Percentiles rank a stretch among this genome's conserved stretches.
These are phyloP conservation scores for Akabosia matsudoensis DNA, from an alignment of 1,140 invertebrate genomes.

Conservation along the genomic window DNA sequence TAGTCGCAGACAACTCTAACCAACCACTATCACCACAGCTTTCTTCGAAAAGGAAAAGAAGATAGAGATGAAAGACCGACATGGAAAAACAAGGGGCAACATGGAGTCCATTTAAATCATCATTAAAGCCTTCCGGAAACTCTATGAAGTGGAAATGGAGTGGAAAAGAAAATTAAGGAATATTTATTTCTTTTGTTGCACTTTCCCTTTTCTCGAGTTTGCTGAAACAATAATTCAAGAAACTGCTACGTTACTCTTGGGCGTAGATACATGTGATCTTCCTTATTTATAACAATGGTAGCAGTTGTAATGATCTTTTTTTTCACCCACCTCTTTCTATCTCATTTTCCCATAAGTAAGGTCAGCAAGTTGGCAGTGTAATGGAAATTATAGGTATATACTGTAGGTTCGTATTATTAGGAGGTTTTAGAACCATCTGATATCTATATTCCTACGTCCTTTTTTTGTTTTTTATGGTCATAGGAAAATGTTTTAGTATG, in stretches of 20 bases:
- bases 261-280: too few relatives aligned
- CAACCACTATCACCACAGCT: neutral
- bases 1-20: neutral
- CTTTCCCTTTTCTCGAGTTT: conserved; percentile 23
- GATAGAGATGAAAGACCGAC: neutral
- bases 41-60: neutral
- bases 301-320: neutral
- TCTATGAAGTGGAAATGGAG: conserved; percentile 44
- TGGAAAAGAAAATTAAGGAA: conserved; percentile 47
- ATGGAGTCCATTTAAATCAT: conserved; percentile 44
- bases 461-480: neutral
- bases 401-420: too few relatives aligned
- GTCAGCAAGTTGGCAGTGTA: neutral
- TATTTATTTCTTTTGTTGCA: conserved; percentile 46
- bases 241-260: neutral
- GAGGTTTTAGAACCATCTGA: too few relatives aligned
- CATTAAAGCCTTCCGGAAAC: conserved; percentile 46
- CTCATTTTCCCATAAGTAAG: neutral
- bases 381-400: neutral
- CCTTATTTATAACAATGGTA: neutral
- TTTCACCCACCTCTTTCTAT: neutral
- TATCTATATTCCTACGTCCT: neutral
- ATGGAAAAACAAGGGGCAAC: conserved; percentile 9
- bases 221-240: conserved; percentile 18
- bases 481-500: too few relatives aligned